Conservation (phyloP, 2,888 invertebrate genomes). For the Oxyscelio sp. region DNA sequence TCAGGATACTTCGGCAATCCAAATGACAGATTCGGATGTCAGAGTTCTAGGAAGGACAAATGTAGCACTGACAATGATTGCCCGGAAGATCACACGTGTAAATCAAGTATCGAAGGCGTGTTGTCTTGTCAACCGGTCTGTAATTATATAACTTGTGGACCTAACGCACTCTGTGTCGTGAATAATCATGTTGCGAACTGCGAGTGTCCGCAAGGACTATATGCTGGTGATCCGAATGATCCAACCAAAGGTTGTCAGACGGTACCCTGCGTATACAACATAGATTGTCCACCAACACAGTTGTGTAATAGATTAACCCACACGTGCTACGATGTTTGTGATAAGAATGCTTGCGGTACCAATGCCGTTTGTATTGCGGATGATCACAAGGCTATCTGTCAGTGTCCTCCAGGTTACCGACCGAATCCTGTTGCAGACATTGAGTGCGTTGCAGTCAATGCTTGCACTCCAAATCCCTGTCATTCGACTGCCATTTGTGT, state of each 20-base stretch:
- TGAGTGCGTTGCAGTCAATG: slow-evolving; percentile 92
- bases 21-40: slow-evolving; percentile 96
- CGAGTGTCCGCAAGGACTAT: too few relatives aligned
- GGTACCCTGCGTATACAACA: slow-evolving; percentile 96
- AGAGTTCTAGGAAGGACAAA: slow-evolving; percentile 92
- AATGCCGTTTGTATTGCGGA: slow-evolving; percentile 97
- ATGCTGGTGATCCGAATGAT: slow-evolving; percentile 95
- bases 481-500: slow-evolving; percentile 95
- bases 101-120: slow-evolving; percentile 90
- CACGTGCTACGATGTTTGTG: slow-evolving; percentile 94
- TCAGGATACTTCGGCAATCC: slow-evolving; percentile 96
- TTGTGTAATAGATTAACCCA: slow-evolving; percentile 95
- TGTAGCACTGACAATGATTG: slow-evolving; percentile 95
- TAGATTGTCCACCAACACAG: slow-evolving; percentile 94
- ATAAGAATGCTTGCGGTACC: slow-evolving; percentile 94
- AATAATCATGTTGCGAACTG: too few relatives aligned
- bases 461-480: slow-evolving; percentile 94
- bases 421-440: slow-evolving; percentile 95
- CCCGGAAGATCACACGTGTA: slow-evolving; percentile 94
- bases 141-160: slow-evolving; percentile 93
- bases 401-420: slow-evolving; percentile 95
- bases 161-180: too few relatives aligned
- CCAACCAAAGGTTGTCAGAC: slow-evolving; percentile 92
- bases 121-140: slow-evolving; percentile 94
- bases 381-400: slow-evolving; percentile 94